These are phyloP conservation scores for Semotilus atromaculatus DNA, from an alignment of 2,797 vertebrate species.

Conservation along the genomic window DNA sequence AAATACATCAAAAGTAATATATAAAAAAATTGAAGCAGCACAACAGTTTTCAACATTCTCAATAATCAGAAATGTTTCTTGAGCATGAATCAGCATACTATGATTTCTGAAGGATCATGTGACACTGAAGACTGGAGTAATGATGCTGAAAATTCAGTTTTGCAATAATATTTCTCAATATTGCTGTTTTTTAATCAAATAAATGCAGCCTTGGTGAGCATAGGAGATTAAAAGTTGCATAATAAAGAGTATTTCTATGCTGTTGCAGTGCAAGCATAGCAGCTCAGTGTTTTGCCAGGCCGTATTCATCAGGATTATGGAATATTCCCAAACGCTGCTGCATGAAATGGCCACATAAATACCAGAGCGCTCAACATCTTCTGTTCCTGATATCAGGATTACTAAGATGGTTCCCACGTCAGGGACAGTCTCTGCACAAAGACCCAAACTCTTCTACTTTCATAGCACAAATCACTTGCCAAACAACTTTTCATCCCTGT, in stretches of 20 bases:
- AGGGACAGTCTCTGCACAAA: background rate
- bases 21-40: background rate
- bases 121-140: background rate
- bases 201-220: background rate
- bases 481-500: background rate
- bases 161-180: background rate
- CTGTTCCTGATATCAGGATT: background rate
- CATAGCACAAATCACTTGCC: background rate
- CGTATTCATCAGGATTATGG: background rate
- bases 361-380: background rate
- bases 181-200: background rate
- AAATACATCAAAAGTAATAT: no score
- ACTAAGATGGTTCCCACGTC: background rate
- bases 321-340: background rate
- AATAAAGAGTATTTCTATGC: background rate
- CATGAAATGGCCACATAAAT: background rate
- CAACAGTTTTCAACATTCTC: background rate
- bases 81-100: background rate
- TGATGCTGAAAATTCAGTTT: background rate
- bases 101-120: background rate
- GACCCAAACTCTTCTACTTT: background rate
- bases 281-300: background rate
- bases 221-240: background rate
- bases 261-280: background rate
- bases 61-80: background rate